Base-by-base conservation (phyloP, 2,888 invertebrate genomes). In the Schrankia costaestrigalis region DNA sequence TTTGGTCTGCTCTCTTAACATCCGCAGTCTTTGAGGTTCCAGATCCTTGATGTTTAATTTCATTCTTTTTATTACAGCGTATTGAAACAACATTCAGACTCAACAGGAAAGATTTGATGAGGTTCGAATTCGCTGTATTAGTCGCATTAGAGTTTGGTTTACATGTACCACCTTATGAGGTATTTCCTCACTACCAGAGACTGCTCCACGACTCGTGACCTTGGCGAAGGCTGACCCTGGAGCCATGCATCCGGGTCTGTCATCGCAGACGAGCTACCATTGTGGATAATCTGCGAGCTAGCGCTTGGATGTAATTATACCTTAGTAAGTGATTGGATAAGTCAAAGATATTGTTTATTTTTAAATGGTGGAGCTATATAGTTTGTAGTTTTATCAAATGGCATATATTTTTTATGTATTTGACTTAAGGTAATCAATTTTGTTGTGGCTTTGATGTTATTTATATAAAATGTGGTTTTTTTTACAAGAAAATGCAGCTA, bases 61-160 rank as follows among this genome's bases (percentile, higher is more conserved):
- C 2, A 18, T 8, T 18, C 2, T 21, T 25, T 8, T 26, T 17
- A 31, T 64, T 57, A 0, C 89, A 96, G 94, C 95, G 95, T 89
- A 95, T 95, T 25, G 98, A 98, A 86, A 94, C 91, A 52, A 93
- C 94, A 11, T 97, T 98, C 78, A 92, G 98, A 32, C 80, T 98
- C 53, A 96, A 95, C 80, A 92, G 96, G 22, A 96, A 95, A 75
- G 98, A 98, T 64, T 87, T 98, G 49, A 90, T 98, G 54, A 90
- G 93, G 17, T 96, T 96, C 37, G 98, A 99, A 85, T 97, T 99
- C 84, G 97, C 96, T 3, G 97, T 97, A 27, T 89, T 98, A 32
- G 97, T 98, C 29, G 97, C 97, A 2, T 89, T 99, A 41, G 97
- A 98, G 83, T 98, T 99, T 73, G 95, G 95, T 7, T 90, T 99